A percentile compares a stretch with the other conserved stretches of the same genome.
These are phyloP conservation scores for Microtus oregoni DNA, from an alignment of 2,113 vertebrate species.

Conservation along the genomic window DNA sequence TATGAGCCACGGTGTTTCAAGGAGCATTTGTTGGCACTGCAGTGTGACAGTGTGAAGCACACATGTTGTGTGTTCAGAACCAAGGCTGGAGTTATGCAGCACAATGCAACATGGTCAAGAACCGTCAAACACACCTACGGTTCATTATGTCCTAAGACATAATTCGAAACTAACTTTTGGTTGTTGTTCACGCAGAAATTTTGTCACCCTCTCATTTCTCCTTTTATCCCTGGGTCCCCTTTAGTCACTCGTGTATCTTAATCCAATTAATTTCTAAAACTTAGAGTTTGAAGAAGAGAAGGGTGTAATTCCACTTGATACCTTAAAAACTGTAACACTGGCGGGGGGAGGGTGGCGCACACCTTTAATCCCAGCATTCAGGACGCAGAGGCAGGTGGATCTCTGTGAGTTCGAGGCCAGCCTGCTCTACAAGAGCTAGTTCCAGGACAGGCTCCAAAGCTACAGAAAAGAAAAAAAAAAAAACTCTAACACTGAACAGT, in stretches of 20 bases:
- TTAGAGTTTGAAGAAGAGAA: slow-evolving; percentile 2
- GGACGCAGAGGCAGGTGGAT: no score
- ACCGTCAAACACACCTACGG: no score
- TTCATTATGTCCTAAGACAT: background rate
- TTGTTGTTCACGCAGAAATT: background rate
- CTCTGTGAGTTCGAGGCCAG: no score
- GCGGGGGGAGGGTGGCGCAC: no score
- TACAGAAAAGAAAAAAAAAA: no score
- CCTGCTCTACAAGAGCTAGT: no score
- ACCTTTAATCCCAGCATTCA: no score
- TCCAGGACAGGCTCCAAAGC: no score
- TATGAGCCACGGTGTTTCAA: background rate
- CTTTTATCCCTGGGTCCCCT: background rate
- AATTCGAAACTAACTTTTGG: background rate
- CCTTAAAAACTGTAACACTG: background rate
- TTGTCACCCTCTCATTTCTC: background rate
- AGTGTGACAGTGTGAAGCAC: background rate
- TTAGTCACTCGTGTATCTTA: slow-evolving; percentile 2
- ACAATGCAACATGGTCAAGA: background rate
- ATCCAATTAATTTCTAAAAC: slow-evolving; percentile 17
- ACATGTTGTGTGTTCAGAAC: background rate
- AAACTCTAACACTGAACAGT: background rate
- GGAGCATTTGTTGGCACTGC: background rate
- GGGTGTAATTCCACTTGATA: background rate
- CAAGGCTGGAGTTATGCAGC: background rate